These are phyloP conservation scores for Lycia hirtaria DNA, from an alignment of 2,888 invertebrate genomes.

Conservation along the genomic window DNA sequence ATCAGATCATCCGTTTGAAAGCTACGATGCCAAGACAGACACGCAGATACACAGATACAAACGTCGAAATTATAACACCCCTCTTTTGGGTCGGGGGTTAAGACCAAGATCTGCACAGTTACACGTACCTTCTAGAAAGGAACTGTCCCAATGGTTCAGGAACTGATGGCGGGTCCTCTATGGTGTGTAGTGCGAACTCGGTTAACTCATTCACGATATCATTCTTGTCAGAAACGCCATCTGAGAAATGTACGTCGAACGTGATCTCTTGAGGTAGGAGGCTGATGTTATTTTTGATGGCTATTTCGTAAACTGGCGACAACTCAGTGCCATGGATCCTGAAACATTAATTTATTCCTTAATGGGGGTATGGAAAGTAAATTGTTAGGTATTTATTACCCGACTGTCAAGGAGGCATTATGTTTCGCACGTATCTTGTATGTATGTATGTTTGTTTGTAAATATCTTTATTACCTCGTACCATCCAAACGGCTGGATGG, in stretches of 20 bases:
- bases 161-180: background rate
- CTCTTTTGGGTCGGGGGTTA: too few relatives aligned
- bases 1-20: too few relatives aligned
- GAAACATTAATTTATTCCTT: slow-evolving; percentile 6
- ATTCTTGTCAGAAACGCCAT: background rate
- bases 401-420: too few relatives aligned
- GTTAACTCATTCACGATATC: background rate
- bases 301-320: background rate
- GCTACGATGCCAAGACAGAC: too few relatives aligned
- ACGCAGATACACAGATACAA: too few relatives aligned
- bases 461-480: too few relatives aligned
- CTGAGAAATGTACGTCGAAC: background rate
- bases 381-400: too few relatives aligned
- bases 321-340: slow-evolving; percentile 6
- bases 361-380: background rate
- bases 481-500: too few relatives aligned
- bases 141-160: slow-evolving; percentile 5
- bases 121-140: background rate
- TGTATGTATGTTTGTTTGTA: too few relatives aligned
- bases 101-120: slow-evolving; percentile 5
- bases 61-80: too few relatives aligned
- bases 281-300: background rate
- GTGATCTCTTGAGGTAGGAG: background rate
- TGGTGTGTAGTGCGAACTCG: background rate
- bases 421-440: too few relatives aligned